A percentile compares a stretch with the other conserved stretches of the same genome.
Conservation (phyloP, 1,140 invertebrate genomes). For the Mercenaria mercenaria region DNA sequence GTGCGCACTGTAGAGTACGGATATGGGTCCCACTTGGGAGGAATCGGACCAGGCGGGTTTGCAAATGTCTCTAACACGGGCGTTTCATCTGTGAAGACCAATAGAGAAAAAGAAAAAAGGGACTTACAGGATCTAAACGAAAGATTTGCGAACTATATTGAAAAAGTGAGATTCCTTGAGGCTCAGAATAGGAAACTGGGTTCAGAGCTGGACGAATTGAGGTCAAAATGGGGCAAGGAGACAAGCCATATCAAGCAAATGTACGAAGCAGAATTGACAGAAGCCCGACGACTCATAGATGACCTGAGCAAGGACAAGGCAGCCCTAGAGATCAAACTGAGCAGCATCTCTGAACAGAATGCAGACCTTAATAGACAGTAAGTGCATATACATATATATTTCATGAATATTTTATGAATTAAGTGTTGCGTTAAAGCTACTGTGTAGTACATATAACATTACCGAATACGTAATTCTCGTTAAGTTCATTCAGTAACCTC, state of each 20-base stretch:
- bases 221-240: conserved; percentile 86
- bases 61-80: conserved; percentile 81
- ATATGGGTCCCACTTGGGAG: conserved; percentile 66
- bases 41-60: conserved; percentile 75
- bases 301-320: conserved; percentile 83
- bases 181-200: conserved; percentile 87
- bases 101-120: conserved; percentile 87
- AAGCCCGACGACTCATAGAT: conserved; percentile 83
- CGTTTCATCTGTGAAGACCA: conserved; percentile 84
- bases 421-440: too few species aligned
- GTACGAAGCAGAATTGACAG: conserved; percentile 87
- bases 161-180: conserved; percentile 88
- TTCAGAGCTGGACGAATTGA: conserved; percentile 85
- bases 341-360: conserved; percentile 81
- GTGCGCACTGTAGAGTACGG: conserved; percentile 77
- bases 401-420: background rate
- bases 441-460: too few species aligned
- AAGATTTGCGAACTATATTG: conserved; percentile 87
- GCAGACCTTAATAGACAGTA: conserved; percentile 81
- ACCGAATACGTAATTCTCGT: too few species aligned
- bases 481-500: too few species aligned
- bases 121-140: conserved; percentile 87
- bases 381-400: conserved; percentile 70
- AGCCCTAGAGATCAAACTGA: conserved; percentile 80
- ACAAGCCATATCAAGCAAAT: conserved; percentile 86